Conservation (phyloP, 2,113 vertebrate species). For the Scortum barcoo region DNA sequence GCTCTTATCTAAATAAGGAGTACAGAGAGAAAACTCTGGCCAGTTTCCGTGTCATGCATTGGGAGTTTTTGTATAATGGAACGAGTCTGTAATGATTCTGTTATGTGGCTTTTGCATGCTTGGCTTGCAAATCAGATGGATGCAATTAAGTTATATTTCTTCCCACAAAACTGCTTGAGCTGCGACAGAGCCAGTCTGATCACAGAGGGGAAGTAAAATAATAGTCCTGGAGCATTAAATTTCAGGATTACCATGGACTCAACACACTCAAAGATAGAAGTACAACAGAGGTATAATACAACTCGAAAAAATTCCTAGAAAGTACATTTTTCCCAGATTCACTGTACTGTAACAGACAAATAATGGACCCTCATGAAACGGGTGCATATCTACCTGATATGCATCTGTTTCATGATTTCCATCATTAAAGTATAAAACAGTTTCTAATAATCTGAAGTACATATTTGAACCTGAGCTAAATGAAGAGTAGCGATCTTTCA, state of each 20-base stretch:
- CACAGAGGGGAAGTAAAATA: constrained; percentile 35
- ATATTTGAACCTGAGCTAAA: constrained; percentile 17
- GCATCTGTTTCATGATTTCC: no score
- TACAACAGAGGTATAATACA: constrained; percentile 10
- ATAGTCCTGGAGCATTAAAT: constrained; percentile 15
- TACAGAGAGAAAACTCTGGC: constrained; percentile 7
- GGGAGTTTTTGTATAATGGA: constrained; percentile 14
- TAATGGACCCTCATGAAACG: background rate
- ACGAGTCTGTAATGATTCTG: constrained; percentile 28
- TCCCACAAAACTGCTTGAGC: constrained; percentile 39
- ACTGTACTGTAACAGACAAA: background rate
- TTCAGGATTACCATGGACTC: constrained; percentile 7
- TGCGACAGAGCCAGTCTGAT: constrained; percentile 33
- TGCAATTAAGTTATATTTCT: constrained; percentile 49
- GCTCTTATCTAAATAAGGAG: background rate
- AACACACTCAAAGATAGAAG: constrained; percentile 8
- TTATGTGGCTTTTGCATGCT: constrained; percentile 41
- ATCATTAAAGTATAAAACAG: background rate
- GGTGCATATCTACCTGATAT: background rate
- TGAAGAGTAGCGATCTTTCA: background rate
- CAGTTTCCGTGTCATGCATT: constrained; percentile 19
- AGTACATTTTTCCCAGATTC: background rate
- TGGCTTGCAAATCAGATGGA: constrained; percentile 45
- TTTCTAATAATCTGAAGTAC: background rate
- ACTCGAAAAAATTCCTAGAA: background rate